Base-by-base conservation (phyloP, 2,113 vertebrate species). In the Martes martes region DNA sequence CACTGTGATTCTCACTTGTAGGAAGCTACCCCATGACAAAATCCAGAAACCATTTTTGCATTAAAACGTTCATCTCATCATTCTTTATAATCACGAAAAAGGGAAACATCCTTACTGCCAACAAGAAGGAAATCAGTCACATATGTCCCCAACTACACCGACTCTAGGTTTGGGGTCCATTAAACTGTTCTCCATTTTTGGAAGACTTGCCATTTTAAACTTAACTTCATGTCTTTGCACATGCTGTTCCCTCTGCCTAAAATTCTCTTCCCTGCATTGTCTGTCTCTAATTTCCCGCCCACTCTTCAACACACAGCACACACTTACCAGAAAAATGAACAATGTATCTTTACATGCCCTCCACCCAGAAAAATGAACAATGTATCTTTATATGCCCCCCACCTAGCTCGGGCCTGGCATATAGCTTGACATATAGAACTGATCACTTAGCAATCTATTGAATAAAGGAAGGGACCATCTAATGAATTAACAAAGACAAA, bases 311-410 rank as follows among this genome's bases (percentile, higher is more conserved):
- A 23, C 24, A 3, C 16, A 89, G 14, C 61, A 93, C 81, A 76
- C 59, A 95, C 92, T 94, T 24, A 31, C 47, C 69, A 91, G 93
- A 63, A 94, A 76, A 63, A 50, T 52, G 7, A 45, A 50, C 55
- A 16, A 36, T 18, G 24, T 14, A 18, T 59, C 21, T 61, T 50
- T 80, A 33, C n/a, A n/a, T 4, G 74, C 10, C 52, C 55, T 55
- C 31, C 45, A 28, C 45, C 47, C 69, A 91, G 93, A 63, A 94
- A 76, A 63, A 50, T 52, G 7, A 45, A 50, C 55, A 16, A 36
- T 18, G 24, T 14, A 18, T 59, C 21, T 61, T 50, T 80, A 33
- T 39, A 47, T 4, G 74, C 10, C 52, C 55, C 63, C 31, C 45
- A 28, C 24, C 91, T 39, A 7, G 26, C 69, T 57, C 47, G 23